Base-by-base conservation (phyloP, 1,140 invertebrate species). In the Nylanderia fulva region DNA sequence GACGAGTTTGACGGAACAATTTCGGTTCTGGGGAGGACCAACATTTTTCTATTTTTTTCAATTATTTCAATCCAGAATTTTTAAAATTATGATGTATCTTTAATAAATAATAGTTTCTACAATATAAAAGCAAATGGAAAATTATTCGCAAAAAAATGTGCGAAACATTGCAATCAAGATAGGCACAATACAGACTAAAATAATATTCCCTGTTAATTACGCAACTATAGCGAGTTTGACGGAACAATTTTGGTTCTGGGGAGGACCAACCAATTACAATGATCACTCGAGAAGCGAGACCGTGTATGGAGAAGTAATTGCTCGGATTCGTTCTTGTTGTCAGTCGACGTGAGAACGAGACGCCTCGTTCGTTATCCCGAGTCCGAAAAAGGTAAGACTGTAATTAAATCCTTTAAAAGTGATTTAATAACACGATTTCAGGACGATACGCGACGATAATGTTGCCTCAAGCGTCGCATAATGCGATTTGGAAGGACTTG, bases 241-340 rank as follows among this genome's bases (percentile, higher is more conserved):
- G 13, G 15, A 64, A 42, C 52, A 58, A 71, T 82, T 82, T 82
- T 82, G 58, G 24, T 71, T 69, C 24, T 24, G 52, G n/a, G 48
- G 42, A 52, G 77, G 64, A 82, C 36, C 52, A 71, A 82, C 52
- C 77, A 71, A 66, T 82, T 71, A 58, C 52, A 52, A 36, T 71
- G 66, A 71, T 71, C 77, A 58, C n/a, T 71, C 64, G 52, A 72
- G 36, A 58, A 9, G 18, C 66, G 77, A 80, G 64, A 71, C 66
- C 77, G 66, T 82, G 77, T 82, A 82, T 72, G 77, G 77, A 58
- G 77, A 82, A 72, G 77, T 71, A 82, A 82, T 82, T 72, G 77
- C 77, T 72, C 52, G 52, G 52, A 82, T 82, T 82, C 77, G 77
- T 82, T 82, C 77, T 82, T 72, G 64, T 82, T 82, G 77, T 82